phyloP scores from a whole-genome alignment of 2,113 vertebrate genomes.

The Neopipo cinnamomea region DNA sequence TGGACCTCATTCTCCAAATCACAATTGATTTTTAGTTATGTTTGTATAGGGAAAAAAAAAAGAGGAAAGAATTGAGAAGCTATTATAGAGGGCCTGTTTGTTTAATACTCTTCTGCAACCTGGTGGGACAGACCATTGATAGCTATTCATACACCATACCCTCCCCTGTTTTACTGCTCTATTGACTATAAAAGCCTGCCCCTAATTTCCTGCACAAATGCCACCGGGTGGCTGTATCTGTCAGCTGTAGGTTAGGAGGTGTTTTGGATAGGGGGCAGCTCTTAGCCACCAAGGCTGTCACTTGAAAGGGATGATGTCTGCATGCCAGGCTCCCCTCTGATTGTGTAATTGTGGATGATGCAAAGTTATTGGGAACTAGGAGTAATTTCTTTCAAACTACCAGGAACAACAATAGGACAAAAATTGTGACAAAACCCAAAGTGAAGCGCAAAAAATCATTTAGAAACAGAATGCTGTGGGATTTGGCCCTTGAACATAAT shows the following conservation, averaged over 20 bases:
- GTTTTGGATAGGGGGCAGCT: background rate
- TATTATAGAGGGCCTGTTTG: background rate
- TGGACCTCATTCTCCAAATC: background rate
- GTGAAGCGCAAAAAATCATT: background rate
- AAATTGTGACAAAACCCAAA: background rate
- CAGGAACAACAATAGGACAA: background rate
- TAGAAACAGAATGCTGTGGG: background rate
- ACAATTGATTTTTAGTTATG: background rate
- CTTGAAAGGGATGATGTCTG: background rate
- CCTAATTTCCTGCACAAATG: background rate
- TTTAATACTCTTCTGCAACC: background rate
- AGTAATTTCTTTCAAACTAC: background rate
- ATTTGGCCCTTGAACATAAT: background rate
- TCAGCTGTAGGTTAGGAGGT: background rate
- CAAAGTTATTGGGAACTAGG: background rate
- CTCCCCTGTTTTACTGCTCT: background rate
- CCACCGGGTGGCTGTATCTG: background rate
- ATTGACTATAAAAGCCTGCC: background rate
- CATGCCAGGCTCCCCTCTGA: background rate
- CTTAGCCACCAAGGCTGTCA: background rate
- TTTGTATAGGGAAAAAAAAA: background rate
- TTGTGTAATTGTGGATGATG: background rate
- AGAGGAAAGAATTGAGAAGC: background rate
- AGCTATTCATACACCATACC: background rate
- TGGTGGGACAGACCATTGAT: rapidly evolving